These are phyloP conservation scores for Antechinus flavipes DNA, from an alignment of 2,113 vertebrate species.

Conservation along the genomic window DNA sequence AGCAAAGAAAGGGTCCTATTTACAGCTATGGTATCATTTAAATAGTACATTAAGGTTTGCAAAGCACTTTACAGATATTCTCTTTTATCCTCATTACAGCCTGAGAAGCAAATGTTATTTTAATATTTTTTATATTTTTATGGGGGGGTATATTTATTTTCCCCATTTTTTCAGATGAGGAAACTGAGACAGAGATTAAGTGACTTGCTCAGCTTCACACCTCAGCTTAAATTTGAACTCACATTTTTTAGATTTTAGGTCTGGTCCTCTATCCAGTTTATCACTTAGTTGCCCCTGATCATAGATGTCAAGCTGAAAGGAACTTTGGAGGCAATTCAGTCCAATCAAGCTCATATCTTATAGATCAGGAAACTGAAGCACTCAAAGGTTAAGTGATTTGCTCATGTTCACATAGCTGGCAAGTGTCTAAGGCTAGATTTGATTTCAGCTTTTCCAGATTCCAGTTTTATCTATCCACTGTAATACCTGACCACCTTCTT, in stretches of 20 bases:
- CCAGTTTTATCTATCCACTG: neutral
- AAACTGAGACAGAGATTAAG: neutral
- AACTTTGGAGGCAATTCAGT: neutral
- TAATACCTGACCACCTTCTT: neutral
- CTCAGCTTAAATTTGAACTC: neutral
- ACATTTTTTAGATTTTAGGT: neutral
- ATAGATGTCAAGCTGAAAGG: neutral
- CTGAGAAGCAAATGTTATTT: neutral
- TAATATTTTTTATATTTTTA: neutral
- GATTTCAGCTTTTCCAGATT: neutral
- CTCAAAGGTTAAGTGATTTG: neutral
- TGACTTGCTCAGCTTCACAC: neutral
- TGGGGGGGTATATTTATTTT: too few relatives aligned
- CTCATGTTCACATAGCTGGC: neutral
- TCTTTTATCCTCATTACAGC: neutral
- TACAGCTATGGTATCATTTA: neutral
- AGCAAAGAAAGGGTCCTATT: neutral
- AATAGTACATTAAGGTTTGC: neutral
- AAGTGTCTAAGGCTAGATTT: neutral
- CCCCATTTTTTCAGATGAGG: neutral
- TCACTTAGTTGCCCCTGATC: neutral
- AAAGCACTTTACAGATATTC: neutral
- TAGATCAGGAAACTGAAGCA: neutral
- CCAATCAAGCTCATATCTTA: neutral
- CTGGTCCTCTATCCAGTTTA: neutral